Evolutionary conservation across 2,797 vertebrate species (phyloP).

Genomic region (Micrastur ruficollis): DNA sequence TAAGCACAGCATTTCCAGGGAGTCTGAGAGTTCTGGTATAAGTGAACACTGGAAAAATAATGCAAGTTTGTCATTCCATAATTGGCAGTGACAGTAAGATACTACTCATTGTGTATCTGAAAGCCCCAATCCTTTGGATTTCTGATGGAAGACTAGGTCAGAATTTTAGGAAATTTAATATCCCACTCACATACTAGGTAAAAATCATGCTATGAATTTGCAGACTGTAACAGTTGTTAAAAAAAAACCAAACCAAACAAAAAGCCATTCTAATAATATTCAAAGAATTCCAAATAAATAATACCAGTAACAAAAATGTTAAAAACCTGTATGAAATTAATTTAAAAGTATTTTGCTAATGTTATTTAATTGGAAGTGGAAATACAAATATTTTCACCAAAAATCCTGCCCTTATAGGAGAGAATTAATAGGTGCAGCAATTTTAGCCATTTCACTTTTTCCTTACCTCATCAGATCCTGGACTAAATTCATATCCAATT

Average conservation of each 20-base stretch:
- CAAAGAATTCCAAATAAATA: neutral
- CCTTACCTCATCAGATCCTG: conserved; percentile 93
- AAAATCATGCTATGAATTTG: neutral
- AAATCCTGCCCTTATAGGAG: neutral
- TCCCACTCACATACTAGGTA: neutral
- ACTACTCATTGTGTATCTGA: neutral
- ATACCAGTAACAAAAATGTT: neutral
- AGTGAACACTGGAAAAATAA: neutral
- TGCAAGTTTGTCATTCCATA: neutral
- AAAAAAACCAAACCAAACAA: neutral
- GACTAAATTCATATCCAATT: conserved; percentile 97
- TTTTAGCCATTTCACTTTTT: neutral
- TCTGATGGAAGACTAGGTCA: neutral
- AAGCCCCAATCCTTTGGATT: neutral
- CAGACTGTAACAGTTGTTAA: neutral
- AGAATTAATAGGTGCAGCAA: neutral
- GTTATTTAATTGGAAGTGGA: neutral
- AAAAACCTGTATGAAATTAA: neutral
- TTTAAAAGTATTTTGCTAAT: neutral
- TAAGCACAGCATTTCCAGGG: neutral
- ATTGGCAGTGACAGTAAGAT: neutral
- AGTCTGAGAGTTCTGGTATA: neutral
- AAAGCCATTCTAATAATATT: neutral
- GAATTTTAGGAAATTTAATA: neutral
- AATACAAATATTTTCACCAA: neutral